Evolutionary conservation across 2,888 invertebrate species (phyloP), one percentile per base, ranked within the genome.

Genomic region (Perdita meconis): DNA sequence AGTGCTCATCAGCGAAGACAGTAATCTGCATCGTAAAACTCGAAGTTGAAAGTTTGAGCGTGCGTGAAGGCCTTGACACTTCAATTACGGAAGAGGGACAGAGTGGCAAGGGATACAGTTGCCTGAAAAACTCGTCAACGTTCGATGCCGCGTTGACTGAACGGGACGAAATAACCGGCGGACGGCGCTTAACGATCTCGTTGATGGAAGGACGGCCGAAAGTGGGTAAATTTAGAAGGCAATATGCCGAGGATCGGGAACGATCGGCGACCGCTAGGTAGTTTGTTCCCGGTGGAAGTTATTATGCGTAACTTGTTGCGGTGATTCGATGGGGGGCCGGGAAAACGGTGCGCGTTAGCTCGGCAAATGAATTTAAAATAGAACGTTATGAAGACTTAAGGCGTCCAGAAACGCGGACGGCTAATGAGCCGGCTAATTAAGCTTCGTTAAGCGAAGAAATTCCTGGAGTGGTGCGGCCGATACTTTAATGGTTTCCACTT

Each of bases 371-470:
- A 85, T 82, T 78, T 71, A 63, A 74, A 78, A 70, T 56, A 63
- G 69, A 65, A 70, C 72, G 76, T 76, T 67, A 65, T 38, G 40
- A 57, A 64, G 38, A 66, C 65, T 42, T 56, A 56, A 51, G 50
- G 74, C 67, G 63, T 63, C 44, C n/a, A 61, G 69, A 59, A 57
- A 80, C 67, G 73, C 61, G 75, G 65, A n/a, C 63, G 64, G 79
- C 78, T 85, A 85, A 85, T 81, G 84, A 85, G 76, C 57, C 78
- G 79, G 42, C 73, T 85, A 85, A 85, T 85, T 85, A 85, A 85
- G 71, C 66, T 77, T 82, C 76, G 80, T 82, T 77, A 69, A 77
- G 55, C 67, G 59, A 79, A 83, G 83, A 74, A 83, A 82, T 81
- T 85, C 78, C 53, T 56, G 36, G 61, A 82, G 74, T 71, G 79